phyloP scores from a whole-genome alignment of 2,113 vertebrate genomes.

The Epinephelus fuscoguttatus region DNA sequence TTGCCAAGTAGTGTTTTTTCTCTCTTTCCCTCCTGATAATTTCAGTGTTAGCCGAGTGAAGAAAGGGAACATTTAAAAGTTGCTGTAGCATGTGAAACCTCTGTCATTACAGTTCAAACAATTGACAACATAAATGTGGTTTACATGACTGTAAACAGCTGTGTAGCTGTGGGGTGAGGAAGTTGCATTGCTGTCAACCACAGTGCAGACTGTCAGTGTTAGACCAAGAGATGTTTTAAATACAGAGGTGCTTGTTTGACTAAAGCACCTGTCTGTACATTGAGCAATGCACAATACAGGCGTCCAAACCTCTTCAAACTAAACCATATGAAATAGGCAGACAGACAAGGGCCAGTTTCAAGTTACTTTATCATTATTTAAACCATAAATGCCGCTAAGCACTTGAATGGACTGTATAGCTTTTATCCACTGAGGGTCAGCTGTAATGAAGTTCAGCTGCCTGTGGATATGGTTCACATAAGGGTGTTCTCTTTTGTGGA shows the following conservation, averaged over 20 bases:
- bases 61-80: not conserved
- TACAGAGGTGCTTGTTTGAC: not conserved
- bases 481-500: slow-evolving; percentile 47
- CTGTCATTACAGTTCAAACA: not conserved
- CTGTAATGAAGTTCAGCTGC: slow-evolving; percentile 21
- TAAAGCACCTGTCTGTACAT: slow-evolving; percentile 14
- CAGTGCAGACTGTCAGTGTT: not conserved
- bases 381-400: not conserved
- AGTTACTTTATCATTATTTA: not conserved
- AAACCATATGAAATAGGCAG: not conserved
- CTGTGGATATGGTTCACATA: slow-evolving; percentile 11
- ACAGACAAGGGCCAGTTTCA: not conserved
- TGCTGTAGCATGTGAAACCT: not conserved
- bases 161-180: slow-evolving; percentile 15
- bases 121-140: slow-evolving; percentile 1
- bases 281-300: slow-evolving; percentile 4
- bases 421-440: not conserved
- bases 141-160: slow-evolving; percentile 2
- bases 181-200: not conserved
- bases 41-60: slow-evolving; percentile 18
- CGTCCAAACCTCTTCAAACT: not conserved
- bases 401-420: not conserved
- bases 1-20: slow-evolving; percentile 33
- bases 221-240: not conserved
- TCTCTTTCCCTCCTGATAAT: slow-evolving; percentile 22